These are phyloP conservation scores for Coryphaenoides rupestris DNA, from an alignment of 2,113 vertebrate genomes.

Conservation along the genomic window DNA sequence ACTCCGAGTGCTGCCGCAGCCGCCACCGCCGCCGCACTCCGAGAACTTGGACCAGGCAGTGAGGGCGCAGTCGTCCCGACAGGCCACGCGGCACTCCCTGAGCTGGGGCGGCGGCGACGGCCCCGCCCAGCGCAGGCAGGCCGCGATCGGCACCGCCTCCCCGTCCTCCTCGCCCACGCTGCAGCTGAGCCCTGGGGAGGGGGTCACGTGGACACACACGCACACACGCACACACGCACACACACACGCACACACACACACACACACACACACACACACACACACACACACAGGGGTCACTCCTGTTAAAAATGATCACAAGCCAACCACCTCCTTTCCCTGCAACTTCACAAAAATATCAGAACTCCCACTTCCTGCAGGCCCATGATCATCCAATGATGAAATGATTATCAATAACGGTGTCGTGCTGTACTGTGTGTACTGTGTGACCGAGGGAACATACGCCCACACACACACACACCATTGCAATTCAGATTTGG, in stretches of 20 bases:
- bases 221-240: too few species aligned
- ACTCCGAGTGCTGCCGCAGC: constrained; percentile 71
- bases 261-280: too few species aligned
- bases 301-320: not conserved
- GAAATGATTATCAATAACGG: too few species aligned
- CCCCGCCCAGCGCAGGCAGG: constrained; percentile 81
- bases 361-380: not conserved
- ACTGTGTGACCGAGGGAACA: too few species aligned
- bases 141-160: constrained; percentile 63
- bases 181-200: constrained; percentile 82
- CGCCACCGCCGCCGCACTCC: constrained; percentile 79
- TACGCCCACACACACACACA: too few species aligned
- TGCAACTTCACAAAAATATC: not conserved
- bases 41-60: constrained; percentile 91
- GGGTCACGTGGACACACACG: too few species aligned
- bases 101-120: constrained; percentile 75
- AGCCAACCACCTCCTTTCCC: not conserved
- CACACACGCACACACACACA: too few species aligned
- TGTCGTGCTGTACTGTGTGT: too few species aligned
- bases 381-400: too few species aligned
- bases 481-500: too few species aligned
- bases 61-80: constrained; percentile 89
- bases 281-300: constrained; percentile 3
- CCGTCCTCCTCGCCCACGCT: constrained; percentile 66
- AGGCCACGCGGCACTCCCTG: constrained; percentile 79